phyloP scores from a whole-genome alignment of 2,888 invertebrate genomes.

The Miltochrista miniata region DNA sequence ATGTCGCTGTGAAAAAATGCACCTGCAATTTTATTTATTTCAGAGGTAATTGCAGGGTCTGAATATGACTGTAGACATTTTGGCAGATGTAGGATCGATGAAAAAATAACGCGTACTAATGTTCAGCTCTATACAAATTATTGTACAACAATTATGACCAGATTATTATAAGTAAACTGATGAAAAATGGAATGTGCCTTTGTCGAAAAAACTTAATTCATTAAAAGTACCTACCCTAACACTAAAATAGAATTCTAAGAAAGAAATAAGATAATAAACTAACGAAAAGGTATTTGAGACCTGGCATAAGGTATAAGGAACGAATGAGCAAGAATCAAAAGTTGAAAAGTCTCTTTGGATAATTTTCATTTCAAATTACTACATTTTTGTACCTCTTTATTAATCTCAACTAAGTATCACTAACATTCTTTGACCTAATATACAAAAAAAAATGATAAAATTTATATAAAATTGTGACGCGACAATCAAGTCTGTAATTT shows the following conservation, averaged over 20 bases:
- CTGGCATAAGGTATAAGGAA: neutral
- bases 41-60: too few relatives aligned
- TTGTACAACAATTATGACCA: too few relatives aligned
- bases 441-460: slow-evolving; percentile 15
- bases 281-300: neutral
- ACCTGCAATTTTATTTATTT: too few relatives aligned
- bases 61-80: too few relatives aligned
- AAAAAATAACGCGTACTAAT: too few relatives aligned
- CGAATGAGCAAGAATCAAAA: slow-evolving; percentile 19
- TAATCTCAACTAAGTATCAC: slow-evolving; percentile 21
- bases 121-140: too few relatives aligned
- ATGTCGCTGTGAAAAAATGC: too few relatives aligned
- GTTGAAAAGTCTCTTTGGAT: slow-evolving; percentile 45
- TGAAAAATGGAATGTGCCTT: slow-evolving; percentile 25
- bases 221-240: neutral
- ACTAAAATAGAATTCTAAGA: slow-evolving; percentile 4
- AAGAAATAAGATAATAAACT: slow-evolving; percentile 1
- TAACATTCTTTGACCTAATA: slow-evolving; percentile 16
- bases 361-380: slow-evolving; percentile 20
- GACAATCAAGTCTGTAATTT: slow-evolving; percentile 55
- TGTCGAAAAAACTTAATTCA: neutral
- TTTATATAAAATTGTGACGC: slow-evolving; percentile 44
- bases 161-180: too few relatives aligned
- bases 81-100: too few relatives aligned
- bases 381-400: slow-evolving; percentile 34